Percentiles rank a stretch among this genome's conserved stretches.
phyloP scores from a whole-genome alignment of 92 coral and sea anemone genomes.

The Metridium senile region DNA sequence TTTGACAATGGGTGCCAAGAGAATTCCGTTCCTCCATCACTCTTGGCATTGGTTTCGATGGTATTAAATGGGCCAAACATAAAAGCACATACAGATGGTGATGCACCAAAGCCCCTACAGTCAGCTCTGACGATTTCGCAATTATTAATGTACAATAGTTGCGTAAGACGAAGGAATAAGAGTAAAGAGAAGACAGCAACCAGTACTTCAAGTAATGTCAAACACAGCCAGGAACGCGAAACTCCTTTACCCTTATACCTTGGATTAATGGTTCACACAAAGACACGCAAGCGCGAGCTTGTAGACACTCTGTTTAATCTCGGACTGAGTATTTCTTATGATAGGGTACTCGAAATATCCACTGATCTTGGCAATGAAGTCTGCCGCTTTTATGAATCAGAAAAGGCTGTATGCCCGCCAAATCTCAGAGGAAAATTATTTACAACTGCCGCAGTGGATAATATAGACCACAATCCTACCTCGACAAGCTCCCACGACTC shows the following conservation, averaged over 20 bases:
- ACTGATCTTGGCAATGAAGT: conserved; percentile 59
- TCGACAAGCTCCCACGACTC: conserved; percentile 44
- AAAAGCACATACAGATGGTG: conserved; percentile 12
- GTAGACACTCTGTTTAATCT: conserved; percentile 34
- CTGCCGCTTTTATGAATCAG: conserved; percentile 38
- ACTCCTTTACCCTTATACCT: conserved; percentile 37
- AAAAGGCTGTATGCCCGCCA: conserved; percentile 43
- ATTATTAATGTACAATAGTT: conserved; percentile 36
- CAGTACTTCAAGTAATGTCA: conserved; percentile 9
- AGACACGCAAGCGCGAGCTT: conserved; percentile 48
- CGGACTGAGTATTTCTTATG: conserved; percentile 62
- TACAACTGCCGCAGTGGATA: conserved; percentile 47
- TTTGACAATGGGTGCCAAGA: conserved; percentile 38
- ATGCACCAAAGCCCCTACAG: conserved; percentile 15
- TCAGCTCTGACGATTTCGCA: conserved; percentile 53
- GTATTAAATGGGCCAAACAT: conserved; percentile 46
- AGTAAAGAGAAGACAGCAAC: not conserved
- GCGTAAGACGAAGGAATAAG: conserved; percentile 7
- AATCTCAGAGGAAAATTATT: conserved; percentile 35
- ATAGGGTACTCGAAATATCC: conserved; percentile 61
- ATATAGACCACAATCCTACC: conserved; percentile 51
- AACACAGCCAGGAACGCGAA: conserved; percentile 22
- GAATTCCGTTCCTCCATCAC: conserved; percentile 35
- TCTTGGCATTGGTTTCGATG: conserved; percentile 42
- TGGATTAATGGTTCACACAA: conserved; percentile 34